phyloP scores from a whole-genome alignment of 1,140 invertebrate genomes.

The Caenorhabditis brenneri region DNA sequence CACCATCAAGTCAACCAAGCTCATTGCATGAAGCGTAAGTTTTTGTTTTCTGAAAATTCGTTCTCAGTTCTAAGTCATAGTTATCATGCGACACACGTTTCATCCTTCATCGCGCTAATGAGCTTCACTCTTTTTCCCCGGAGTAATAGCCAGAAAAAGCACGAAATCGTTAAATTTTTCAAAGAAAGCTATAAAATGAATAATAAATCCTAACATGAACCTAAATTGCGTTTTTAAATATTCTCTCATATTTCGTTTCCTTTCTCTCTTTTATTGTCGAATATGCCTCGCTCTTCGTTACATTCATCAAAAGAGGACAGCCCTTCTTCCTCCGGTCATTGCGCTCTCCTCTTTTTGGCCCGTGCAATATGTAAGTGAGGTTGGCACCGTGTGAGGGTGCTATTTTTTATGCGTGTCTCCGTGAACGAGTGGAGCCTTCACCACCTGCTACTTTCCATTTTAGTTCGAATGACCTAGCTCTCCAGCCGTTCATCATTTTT shows the following conservation, averaged over 20 bases:
- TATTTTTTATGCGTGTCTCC: slow-evolving; percentile 27
- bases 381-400: background rate
- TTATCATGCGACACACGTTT: background rate
- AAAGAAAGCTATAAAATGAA: too few species aligned
- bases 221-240: too few species aligned
- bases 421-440: background rate
- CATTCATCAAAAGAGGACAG: slow-evolving; percentile 8
- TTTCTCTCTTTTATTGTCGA: background rate
- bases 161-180: too few species aligned
- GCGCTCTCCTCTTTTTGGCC: slow-evolving; percentile 1
- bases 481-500: background rate
- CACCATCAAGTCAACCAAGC: slow-evolving; percentile 56
- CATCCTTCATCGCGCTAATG: background rate
- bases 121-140: background rate
- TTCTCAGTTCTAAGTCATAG: background rate
- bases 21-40: slow-evolving; percentile 52
- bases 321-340: background rate
- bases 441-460: slow-evolving; percentile 34
- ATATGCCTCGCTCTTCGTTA: background rate
- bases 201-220: too few species aligned
- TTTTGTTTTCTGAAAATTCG: background rate
- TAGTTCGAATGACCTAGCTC: background rate
- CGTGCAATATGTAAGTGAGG: background rate
- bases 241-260: background rate
- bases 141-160: too few species aligned